Conservation (phyloP, 2,888 invertebrate genomes). For the Scelioninae gen. 2 region DNA sequence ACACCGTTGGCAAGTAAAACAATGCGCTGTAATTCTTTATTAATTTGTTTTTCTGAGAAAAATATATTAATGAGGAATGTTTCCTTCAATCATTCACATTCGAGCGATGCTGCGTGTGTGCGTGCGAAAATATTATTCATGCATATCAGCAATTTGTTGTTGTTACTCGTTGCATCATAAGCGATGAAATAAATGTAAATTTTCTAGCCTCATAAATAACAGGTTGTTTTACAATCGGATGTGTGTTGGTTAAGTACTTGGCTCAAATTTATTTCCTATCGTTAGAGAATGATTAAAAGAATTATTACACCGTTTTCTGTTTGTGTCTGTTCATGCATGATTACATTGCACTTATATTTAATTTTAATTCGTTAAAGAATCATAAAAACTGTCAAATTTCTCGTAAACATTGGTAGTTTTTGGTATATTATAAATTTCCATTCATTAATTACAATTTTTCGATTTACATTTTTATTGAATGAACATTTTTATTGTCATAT, state of each 20-base stretch:
- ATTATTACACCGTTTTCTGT: neutral
- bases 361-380: neutral
- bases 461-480: no score
- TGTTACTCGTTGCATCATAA: slow-evolving; percentile 23
- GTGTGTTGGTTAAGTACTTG: slow-evolving; percentile 8
- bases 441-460: no score
- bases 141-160: slow-evolving; percentile 14
- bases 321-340: no score
- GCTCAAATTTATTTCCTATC: slow-evolving; percentile 9
- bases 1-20: no score
- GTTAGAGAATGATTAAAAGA: slow-evolving; percentile 13
- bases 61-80: neutral
- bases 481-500: no score
- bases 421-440: no score
- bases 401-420: no score
- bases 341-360: neutral
- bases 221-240: slow-evolving; percentile 10
- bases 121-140: slow-evolving; percentile 15
- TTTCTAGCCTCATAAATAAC: slow-evolving; percentile 28
- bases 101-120: neutral
- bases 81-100: neutral
- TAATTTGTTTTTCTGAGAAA: slow-evolving; percentile 3
- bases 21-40: neutral
- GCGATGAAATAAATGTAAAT: slow-evolving; percentile 35
- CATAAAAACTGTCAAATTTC: no score